Conservation (phyloP, 64 coral and sea anemone genomes). For the Trachythela sp. region DNA sequence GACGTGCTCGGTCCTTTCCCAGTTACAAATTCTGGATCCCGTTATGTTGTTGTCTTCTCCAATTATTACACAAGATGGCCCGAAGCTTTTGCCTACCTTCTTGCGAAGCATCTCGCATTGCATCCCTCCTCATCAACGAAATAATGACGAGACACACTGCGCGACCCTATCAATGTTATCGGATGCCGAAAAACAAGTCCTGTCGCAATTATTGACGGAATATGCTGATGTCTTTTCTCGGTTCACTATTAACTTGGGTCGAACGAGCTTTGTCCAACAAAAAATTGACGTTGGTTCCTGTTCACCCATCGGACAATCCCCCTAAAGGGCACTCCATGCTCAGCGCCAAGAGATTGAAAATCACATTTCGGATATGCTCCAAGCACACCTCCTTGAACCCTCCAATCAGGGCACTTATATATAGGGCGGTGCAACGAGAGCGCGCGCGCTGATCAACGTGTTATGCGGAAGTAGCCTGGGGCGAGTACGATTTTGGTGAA, state of each 20-base stretch:
- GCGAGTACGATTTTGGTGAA: too few relatives aligned
- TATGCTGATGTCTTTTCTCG: slow-evolving; percentile 22
- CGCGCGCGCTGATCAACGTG: too few relatives aligned
- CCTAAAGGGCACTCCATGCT: neutral
- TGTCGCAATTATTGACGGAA: neutral
- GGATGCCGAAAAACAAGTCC: neutral
- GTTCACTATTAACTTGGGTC: neutral
- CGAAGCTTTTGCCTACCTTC: neutral
- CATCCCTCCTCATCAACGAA: neutral
- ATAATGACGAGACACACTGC: neutral
- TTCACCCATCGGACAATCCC: too few relatives aligned
- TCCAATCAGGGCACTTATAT: too few relatives aligned
- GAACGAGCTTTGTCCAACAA: slow-evolving; percentile 9
- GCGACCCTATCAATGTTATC: neutral
- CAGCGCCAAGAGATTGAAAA: slow-evolving; percentile 25
- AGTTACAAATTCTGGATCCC: neutral
- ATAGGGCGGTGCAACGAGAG: too few relatives aligned
- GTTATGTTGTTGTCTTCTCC: neutral
- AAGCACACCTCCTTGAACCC: neutral
- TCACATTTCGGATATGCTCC: neutral
- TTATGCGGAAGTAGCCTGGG: too few relatives aligned
- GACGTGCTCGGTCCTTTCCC: neutral
- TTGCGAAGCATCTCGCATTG: neutral
- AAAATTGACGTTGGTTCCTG: neutral
- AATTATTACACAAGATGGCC: neutral